phyloP scores from a whole-genome alignment of 2,113 vertebrate genomes.

The Pelvicachromis taeniatus region DNA sequence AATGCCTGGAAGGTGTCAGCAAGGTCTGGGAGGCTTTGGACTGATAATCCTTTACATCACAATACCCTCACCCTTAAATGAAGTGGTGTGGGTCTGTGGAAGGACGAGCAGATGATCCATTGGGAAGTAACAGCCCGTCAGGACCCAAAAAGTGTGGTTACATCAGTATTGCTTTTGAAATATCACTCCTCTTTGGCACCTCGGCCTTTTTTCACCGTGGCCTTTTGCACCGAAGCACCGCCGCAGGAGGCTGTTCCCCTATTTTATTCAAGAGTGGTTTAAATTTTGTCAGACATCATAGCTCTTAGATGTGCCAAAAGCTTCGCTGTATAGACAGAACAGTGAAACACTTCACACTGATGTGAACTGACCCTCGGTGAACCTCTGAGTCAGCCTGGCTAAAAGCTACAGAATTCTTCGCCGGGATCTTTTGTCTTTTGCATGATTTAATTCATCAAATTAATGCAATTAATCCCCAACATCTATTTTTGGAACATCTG shows the following conservation, averaged over 20 bases:
- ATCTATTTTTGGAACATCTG: constrained; percentile 49
- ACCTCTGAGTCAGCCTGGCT: constrained; percentile 28
- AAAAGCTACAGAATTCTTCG: constrained; percentile 22
- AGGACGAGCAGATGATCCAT: not conserved
- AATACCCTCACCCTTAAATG: constrained; percentile 11
- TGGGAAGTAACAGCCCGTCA: not conserved
- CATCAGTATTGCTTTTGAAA: constrained; percentile 29
- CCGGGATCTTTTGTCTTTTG: constrained; percentile 34
- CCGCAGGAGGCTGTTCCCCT: constrained; percentile 25
- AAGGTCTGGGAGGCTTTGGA: constrained; percentile 24
- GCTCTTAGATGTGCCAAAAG: constrained; percentile 67
- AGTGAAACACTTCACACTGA: not conserved
- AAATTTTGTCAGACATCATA: constrained; percentile 55
- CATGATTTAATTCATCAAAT: constrained; percentile 37
- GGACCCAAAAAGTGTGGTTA: constrained; percentile 21
- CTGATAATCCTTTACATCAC: constrained; percentile 54
- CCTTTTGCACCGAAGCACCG: constrained; percentile 11
- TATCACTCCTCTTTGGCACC: constrained; percentile 21
- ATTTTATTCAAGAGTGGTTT: constrained; percentile 14
- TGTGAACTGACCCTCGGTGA: constrained; percentile 7
- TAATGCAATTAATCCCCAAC: constrained; percentile 44
- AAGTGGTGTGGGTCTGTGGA: not conserved
- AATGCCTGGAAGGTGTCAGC: constrained; percentile 69
- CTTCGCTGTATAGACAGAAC: constrained; percentile 37
- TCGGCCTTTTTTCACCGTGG: constrained; percentile 40